Evolutionary conservation across 2,113 vertebrate genomes (phyloP).

Genomic region (chimpanzee (Pan troglodytes)): NHGRI_mPanTro3-v2.1_pri NC_072421.2:8704501-8705000

Average conservation of each 20-base stretch:
- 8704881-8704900: not conserved
- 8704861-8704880: not conserved
- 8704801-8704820: not conserved
- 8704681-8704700: accelerated
- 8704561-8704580: not conserved
- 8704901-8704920: not conserved
- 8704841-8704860: not conserved
- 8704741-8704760: not conserved
- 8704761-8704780: accelerated
- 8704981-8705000: not conserved
- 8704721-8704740: accelerated
- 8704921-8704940: accelerated
- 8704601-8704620: not conserved
- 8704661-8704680: accelerated
- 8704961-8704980: not conserved
- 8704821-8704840: accelerated
- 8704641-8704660: accelerated
- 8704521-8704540: accelerated
- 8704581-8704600: not conserved
- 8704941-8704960: not conserved
- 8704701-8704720: not conserved
- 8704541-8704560: not conserved
- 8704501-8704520: no score
- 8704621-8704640: accelerated
- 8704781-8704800: not conserved